Base-by-base conservation (phyloP, 2,888 invertebrate species). In the Ypsolopha sequella region DNA sequence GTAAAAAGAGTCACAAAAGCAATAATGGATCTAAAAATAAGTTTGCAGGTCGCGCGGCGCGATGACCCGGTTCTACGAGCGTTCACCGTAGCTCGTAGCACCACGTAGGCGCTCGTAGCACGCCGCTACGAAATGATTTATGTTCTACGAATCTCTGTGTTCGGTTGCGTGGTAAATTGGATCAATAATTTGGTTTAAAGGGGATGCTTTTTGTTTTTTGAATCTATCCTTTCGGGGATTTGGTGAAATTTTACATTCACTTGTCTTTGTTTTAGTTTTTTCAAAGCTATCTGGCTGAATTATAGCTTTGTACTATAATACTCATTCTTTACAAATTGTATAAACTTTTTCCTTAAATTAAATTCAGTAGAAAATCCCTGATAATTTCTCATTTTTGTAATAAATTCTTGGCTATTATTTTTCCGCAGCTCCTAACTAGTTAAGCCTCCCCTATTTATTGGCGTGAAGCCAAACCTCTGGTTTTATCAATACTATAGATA, bases 71-170 rank as follows among this genome's bases (percentile, higher is more conserved):
- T 59, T 53, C 48, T 48, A 44, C 36, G 58, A 56, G 60, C 58
- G 54, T 24, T 24, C 24, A 36, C 47, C 59, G 58, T 59, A 58
- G 59, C 55, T 38, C 57, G 60, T 60, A 60, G 57, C 60, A 11
- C 36, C 35, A 9, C 56, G 60, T 60, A 57, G 57, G 24, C 54
- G 10, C 35, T 48, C 7, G 9, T 24, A 10, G 10, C n/a, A 41
- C 36, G 38, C 39, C 43, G 44, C 44, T 38, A 44, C 43, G 43
- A 9, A 24, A 14, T 43, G 43, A 43, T 43, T 43, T 43, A 43
- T 24, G 24, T 24, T 24, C 24, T 24, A 24, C 24, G 24, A 24
- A 24, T 24, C 24, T 24, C 24, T 24, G 24, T 24, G 24, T 24
- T 24, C 24, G 24, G 24, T 24, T 24, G 2, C 24, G 2, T 24